phyloP scores from a whole-genome alignment of 2,113 vertebrate species.

The Petrocephalus zakoni region DNA sequence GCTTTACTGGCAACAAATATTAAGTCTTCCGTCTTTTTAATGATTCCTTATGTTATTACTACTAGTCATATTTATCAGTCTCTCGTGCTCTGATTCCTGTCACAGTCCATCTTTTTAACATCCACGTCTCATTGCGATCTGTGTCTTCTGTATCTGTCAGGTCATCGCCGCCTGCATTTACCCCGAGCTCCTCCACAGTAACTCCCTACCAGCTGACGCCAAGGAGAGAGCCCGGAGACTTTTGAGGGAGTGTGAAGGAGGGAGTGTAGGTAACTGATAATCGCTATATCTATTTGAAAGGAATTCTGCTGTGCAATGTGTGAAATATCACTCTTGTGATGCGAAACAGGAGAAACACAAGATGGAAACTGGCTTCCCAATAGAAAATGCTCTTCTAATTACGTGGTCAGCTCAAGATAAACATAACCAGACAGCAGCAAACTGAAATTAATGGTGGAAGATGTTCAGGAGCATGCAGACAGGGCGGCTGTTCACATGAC shows the following conservation, averaged over 20 bases:
- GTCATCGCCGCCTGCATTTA: constrained; percentile 59
- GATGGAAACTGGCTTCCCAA: no score
- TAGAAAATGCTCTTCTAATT: no score
- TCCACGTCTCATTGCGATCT: background rate
- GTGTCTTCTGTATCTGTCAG: constrained; percentile 32
- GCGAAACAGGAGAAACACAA: no score
- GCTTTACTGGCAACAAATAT: background rate
- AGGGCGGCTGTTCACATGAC: no score
- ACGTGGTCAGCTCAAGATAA: no score
- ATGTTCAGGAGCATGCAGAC: no score
- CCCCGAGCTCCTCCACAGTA: constrained; percentile 47
- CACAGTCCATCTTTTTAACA: background rate
- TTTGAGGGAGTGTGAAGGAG: constrained; percentile 43
- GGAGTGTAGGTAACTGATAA: constrained; percentile 50
- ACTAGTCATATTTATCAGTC: background rate
- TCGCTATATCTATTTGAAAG: background rate
- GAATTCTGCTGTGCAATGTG: background rate
- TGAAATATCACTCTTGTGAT: no score
- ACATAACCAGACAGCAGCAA: no score
- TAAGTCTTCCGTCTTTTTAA: background rate
- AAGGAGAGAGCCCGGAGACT: constrained; percentile 47
- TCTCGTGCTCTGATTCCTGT: background rate
- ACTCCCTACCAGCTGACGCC: constrained; percentile 48
- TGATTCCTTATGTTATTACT: background rate
- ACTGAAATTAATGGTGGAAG: no score